Conservation (phyloP, 2,888 invertebrate species). For the Salticus scenicus region DNA sequence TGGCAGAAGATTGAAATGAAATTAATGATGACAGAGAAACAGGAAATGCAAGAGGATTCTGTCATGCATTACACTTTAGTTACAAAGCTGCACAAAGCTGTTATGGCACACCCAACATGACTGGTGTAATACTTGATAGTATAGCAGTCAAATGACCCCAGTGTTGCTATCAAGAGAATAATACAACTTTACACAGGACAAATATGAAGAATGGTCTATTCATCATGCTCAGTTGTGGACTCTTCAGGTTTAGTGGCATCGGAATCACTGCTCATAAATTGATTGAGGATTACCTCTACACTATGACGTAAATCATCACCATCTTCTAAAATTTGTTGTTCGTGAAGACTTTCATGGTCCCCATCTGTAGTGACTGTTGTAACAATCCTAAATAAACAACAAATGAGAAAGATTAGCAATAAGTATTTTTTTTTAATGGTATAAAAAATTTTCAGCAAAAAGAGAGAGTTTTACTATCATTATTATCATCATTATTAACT, state of each 20-base stretch:
- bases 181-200: conserved; percentile 39
- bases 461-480: too few relatives aligned
- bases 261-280: conserved; percentile 46
- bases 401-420: too few relatives aligned
- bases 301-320: conserved; percentile 47
- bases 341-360: conserved; percentile 20
- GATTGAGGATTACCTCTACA: conserved; percentile 42
- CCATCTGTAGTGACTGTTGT: conserved; percentile 57
- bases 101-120: conserved; percentile 63
- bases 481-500: too few relatives aligned
- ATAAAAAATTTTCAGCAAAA: not conserved
- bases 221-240: conserved; percentile 24
- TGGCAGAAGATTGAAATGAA: conserved; percentile 28
- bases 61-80: conserved; percentile 41
- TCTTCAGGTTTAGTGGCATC: conserved; percentile 26
- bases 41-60: conserved; percentile 33
- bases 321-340: conserved; percentile 29
- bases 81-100: conserved; percentile 63
- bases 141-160: conserved; percentile 41
- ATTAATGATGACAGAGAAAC: conserved; percentile 36
- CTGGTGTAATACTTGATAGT: conserved; percentile 45
- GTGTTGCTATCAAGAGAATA: conserved; percentile 23
- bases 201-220: conserved; percentile 29
- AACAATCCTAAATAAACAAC: conserved; percentile 41
- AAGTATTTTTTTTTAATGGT: not conserved